These are phyloP conservation scores for Pitta sordida DNA, from an alignment of 2,113 vertebrate species.

Conservation along the genomic window DNA sequence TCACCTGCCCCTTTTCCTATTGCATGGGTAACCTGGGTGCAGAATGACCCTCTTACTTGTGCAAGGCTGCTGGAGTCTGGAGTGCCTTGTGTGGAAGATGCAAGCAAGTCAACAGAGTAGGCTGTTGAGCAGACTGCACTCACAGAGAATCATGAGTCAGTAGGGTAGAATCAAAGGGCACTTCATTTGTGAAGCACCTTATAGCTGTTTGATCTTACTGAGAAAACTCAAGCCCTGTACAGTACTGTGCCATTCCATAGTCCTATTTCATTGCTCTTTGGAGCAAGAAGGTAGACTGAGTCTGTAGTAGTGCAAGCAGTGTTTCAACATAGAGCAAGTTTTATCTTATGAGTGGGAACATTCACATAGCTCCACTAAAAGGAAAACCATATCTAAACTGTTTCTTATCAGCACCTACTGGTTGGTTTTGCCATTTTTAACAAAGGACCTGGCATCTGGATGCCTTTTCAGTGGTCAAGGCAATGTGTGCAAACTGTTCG, in stretches of 20 bases:
- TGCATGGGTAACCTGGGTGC: background rate
- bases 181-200: background rate
- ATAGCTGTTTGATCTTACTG: background rate
- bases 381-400: background rate
- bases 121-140: background rate
- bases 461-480: background rate
- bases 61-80: background rate
- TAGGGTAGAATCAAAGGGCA: background rate
- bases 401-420: background rate
- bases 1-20: background rate
- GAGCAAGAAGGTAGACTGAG: background rate
- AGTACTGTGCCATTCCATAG: background rate
- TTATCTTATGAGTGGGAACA: background rate
- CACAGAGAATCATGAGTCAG: background rate
- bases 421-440: background rate
- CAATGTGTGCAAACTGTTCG: background rate
- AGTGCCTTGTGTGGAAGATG: background rate
- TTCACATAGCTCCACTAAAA: background rate
- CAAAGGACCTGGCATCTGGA: background rate
- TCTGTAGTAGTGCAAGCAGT: background rate
- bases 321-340: background rate
- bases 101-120: background rate
- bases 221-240: background rate
- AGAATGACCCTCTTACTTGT: background rate
- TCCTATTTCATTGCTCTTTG: background rate